Percentiles rank a stretch among this genome's conserved stretches.
phyloP scores from a whole-genome alignment of 1,140 invertebrate species.

The Procambarus clarkii region DNA sequence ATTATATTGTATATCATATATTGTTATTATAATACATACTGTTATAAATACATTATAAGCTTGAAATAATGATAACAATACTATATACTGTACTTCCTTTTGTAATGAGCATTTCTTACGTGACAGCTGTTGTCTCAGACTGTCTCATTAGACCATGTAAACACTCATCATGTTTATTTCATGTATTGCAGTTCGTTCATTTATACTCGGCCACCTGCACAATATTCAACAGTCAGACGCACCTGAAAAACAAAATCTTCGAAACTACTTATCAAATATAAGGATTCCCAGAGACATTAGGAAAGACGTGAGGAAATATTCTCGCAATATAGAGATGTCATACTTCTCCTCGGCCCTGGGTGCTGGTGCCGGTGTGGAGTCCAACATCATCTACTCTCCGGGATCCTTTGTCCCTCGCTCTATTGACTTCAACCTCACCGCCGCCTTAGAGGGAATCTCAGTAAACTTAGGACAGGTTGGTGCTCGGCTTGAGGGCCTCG shows the following conservation, averaged over 20 bases:
- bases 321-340: slow-evolving; percentile 37
- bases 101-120: too few relatives aligned
- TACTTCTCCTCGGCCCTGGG: slow-evolving; percentile 30
- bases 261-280: slow-evolving; percentile 30
- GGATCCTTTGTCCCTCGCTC: slow-evolving; percentile 62
- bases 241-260: slow-evolving; percentile 18
- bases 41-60: too few relatives aligned
- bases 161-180: neutral
- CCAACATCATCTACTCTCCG: slow-evolving; percentile 57
- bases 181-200: slow-evolving; percentile 34
- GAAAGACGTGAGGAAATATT: slow-evolving; percentile 51
- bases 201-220: slow-evolving; percentile 40
- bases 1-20: too few relatives aligned
- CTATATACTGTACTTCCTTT: too few relatives aligned
- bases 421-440: slow-evolving; percentile 22
- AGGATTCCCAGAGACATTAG: slow-evolving; percentile 27
- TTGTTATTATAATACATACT: too few relatives aligned
- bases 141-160: neutral
- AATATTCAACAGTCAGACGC: slow-evolving; percentile 34
- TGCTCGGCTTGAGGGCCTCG: slow-evolving; percentile 37
- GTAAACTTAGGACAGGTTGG: slow-evolving; percentile 40
- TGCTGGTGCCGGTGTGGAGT: slow-evolving; percentile 45
- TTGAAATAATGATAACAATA: too few relatives aligned
- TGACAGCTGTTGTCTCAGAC: too few relatives aligned
- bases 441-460: slow-evolving; percentile 13